Percentiles rank a stretch among this genome's conserved stretches.
phyloP scores from a whole-genome alignment of 2,113 vertebrate species.

The Neolamprologus ventralis region DNA sequence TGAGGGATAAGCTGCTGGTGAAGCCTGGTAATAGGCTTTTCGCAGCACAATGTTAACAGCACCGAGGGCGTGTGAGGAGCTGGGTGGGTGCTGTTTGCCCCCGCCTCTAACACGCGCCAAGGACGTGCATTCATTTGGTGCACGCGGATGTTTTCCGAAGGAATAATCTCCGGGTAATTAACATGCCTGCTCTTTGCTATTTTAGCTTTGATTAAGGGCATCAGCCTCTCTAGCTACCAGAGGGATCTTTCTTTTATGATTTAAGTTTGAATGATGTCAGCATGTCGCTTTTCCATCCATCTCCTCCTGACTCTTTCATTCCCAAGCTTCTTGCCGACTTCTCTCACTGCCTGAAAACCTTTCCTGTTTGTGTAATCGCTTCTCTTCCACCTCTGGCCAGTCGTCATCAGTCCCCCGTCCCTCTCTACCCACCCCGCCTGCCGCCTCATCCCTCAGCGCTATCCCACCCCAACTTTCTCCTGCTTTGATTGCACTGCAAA shows the following conservation, averaged over 20 bases:
- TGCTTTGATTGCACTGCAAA: constrained; percentile 37
- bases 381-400: background rate
- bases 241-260: constrained; percentile 7
- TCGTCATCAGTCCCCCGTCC: background rate
- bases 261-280: background rate
- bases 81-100: background rate
- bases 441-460: background rate
- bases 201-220: constrained; percentile 24
- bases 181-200: background rate
- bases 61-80: background rate
- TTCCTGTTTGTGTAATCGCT: constrained; percentile 1
- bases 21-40: constrained; percentile 47
- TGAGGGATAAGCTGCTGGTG: constrained; percentile 37
- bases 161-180: constrained; percentile 39
- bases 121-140: constrained; percentile 6
- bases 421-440: background rate
- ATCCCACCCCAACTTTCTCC: background rate
- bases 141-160: background rate
- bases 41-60: constrained; percentile 6
- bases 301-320: background rate
- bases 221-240: background rate
- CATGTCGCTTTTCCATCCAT: background rate
- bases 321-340: background rate
- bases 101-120: background rate
- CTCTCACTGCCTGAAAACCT: constrained; percentile 6